phyloP scores from a whole-genome alignment of 2,113 vertebrate species.

The Gallinago jamesoni region DNA sequence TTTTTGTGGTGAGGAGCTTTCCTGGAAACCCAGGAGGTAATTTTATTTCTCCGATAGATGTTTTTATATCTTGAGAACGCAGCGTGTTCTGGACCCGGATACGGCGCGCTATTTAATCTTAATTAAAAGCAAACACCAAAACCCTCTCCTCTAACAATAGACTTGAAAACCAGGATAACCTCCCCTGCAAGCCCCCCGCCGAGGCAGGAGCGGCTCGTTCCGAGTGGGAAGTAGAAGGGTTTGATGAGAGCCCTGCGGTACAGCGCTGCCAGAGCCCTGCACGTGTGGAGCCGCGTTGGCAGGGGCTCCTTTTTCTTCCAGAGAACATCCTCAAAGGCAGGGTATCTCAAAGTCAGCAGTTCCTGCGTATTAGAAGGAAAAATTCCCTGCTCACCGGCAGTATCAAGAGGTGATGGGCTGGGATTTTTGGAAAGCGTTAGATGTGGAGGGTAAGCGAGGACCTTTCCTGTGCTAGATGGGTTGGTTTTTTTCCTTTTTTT shows the following conservation, averaged over 20 bases:
- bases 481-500: background rate
- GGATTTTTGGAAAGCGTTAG: background rate
- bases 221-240: background rate
- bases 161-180: background rate
- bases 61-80: background rate
- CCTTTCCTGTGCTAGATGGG: background rate
- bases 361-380: background rate
- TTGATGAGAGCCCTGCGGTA: background rate
- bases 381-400: background rate
- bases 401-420: background rate
- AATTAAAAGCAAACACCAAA: slow-evolving; percentile 33
- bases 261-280: background rate
- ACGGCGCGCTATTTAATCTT: background rate
- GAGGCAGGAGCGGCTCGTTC: background rate
- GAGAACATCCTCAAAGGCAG: background rate
- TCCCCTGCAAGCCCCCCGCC: background rate
- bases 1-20: background rate
- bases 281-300: background rate
- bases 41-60: background rate
- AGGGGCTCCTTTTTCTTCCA: background rate
- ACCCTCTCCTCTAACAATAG: background rate
- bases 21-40: background rate
- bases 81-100: background rate
- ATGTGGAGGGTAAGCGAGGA: background rate
- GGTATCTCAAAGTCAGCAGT: background rate